phyloP scores from a whole-genome alignment of 2,113 vertebrate genomes.

The Cryptomyrus ogoouensis region DNA sequence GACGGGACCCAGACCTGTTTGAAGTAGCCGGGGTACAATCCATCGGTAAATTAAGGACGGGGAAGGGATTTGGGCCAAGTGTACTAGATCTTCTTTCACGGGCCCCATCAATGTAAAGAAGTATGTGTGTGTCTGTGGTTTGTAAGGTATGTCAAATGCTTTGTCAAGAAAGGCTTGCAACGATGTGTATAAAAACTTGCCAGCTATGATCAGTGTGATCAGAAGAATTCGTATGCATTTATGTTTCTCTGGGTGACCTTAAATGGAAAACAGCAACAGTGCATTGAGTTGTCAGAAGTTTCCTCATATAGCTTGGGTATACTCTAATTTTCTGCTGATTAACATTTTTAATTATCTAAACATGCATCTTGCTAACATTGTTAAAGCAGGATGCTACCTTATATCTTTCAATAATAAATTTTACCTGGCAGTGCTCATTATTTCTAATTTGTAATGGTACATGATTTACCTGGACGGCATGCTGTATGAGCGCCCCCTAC shows the following conservation, averaged over 20 bases:
- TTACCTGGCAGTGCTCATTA: neutral
- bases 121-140: slow-evolving; percentile 4
- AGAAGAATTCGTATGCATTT: neutral
- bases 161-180: neutral
- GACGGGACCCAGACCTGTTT: neutral
- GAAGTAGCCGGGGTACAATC: neutral
- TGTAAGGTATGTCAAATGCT: neutral
- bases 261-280: neutral
- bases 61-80: neutral
- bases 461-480: neutral
- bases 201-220: neutral
- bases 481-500: neutral
- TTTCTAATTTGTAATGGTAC: neutral
- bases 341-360: neutral
- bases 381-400: neutral
- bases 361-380: neutral
- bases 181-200: neutral
- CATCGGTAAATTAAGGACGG: neutral
- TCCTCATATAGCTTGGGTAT: neutral
- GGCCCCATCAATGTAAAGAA: neutral
- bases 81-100: neutral
- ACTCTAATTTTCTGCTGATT: neutral
- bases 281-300: neutral
- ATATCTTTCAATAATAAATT: neutral
- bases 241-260: neutral